Percentiles rank a stretch among this genome's conserved stretches.
These are phyloP conservation scores for Merodon equestris DNA, from an alignment of 2,888 invertebrate genomes.

Conservation along the genomic window DNA sequence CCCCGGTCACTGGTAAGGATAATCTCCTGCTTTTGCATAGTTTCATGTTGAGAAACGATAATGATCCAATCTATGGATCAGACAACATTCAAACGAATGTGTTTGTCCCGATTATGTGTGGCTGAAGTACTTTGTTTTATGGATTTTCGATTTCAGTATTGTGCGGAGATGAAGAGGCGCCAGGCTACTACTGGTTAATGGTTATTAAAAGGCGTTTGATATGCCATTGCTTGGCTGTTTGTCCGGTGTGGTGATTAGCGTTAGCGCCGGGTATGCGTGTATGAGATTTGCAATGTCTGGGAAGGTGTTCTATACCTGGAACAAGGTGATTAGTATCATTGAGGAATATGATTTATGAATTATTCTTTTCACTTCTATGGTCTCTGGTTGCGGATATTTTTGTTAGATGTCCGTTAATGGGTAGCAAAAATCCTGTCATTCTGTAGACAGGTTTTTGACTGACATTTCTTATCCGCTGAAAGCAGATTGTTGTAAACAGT, in stretches of 20 bases:
- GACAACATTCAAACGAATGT: constrained; percentile 40
- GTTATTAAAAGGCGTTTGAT: constrained; percentile 57
- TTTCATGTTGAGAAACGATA: constrained; percentile 56
- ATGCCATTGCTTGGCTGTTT: constrained; percentile 3
- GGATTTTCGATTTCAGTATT: constrained; percentile 45
- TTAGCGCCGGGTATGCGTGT: constrained; percentile 41
- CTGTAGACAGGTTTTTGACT: too few species aligned
- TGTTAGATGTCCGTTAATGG: too few species aligned
- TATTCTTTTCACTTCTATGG: too few species aligned
- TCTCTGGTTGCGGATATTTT: too few species aligned
- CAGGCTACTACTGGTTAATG: constrained; percentile 26
- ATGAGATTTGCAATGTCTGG: too few species aligned
- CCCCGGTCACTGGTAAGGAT: constrained; percentile 38
- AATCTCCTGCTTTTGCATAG: constrained; percentile 58
- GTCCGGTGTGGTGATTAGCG: background rate
- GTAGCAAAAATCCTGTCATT: too few species aligned
- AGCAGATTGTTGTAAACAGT: too few species aligned
- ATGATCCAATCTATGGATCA: constrained; percentile 65
- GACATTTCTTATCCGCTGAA: too few species aligned
- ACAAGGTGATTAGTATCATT: too few species aligned
- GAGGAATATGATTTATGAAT: too few species aligned
- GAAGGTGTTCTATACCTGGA: too few species aligned
- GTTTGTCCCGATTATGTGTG: constrained; percentile 34
- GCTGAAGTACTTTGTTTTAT: constrained; percentile 62
- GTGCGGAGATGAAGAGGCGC: constrained; percentile 25